Evolutionary conservation across 2,113 vertebrate genomes (phyloP).

Genomic region (Crypturellus undulatus): DNA sequence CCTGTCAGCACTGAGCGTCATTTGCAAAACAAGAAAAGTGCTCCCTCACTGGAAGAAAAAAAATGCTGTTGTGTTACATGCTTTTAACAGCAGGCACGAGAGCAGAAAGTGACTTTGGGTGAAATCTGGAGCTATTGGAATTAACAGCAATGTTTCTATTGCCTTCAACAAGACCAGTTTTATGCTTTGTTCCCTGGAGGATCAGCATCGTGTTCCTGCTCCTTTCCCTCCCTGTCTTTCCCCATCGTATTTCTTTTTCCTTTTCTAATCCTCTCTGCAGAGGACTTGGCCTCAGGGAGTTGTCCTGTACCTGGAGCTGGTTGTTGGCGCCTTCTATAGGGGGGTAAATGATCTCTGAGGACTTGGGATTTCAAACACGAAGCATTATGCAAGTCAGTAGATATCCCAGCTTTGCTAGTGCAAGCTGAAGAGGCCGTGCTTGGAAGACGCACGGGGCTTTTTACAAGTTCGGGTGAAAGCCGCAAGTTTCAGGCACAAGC

Average conservation of each 20-base stretch:
- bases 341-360: neutral
- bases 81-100: constrained; percentile 23
- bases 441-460: neutral
- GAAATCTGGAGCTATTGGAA: neutral
- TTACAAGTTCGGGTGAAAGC: neutral
- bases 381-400: neutral
- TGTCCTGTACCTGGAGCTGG: neutral
- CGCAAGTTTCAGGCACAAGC: neutral
- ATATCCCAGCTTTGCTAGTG: neutral
- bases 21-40: constrained; percentile 40
- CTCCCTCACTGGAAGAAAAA: constrained; percentile 34
- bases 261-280: neutral
- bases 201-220: neutral
- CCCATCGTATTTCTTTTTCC: neutral
- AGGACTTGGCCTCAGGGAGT: neutral
- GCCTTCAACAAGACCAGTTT: neutral
- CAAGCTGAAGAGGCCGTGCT: neutral
- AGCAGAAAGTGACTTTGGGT: constrained; percentile 46
- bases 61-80: constrained; percentile 41
- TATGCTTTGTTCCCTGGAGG: neutral
- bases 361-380: neutral
- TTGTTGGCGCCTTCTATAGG: neutral
- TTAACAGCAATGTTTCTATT: neutral
- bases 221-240: neutral
- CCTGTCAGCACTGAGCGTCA: constrained; percentile 61